Base-by-base conservation (phyloP, 1,140 invertebrate genomes). In the Drosophila truncata region DNA sequence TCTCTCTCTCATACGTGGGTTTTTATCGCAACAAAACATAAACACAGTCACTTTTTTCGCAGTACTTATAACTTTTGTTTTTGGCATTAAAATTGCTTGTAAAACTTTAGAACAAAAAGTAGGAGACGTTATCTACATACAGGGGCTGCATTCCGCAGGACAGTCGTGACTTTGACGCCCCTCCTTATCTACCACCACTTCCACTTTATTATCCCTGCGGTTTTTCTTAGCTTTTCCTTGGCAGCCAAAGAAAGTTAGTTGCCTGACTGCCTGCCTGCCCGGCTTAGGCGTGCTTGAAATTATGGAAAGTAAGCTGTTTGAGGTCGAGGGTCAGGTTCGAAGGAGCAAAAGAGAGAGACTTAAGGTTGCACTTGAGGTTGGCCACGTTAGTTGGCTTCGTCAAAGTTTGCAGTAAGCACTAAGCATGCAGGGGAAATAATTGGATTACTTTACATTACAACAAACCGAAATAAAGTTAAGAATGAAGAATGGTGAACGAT, bases 51-150 rank as follows among this genome's bases (percentile, higher is more conserved):
- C 39, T 27, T 78, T 86, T 87, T 77, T 79, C n/a, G 59, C 77
- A 78, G 84, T 87, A 84, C 83, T 87, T 87, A 87, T 84, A 87
- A 87, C 84, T 87, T 87, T 87, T 88, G 80, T 65, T 65, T 65
- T 77, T 70, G 84, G 83, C 84, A 87, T 87, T 87, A 88, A 87
- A 87, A 88, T 84, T 88, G 83, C 84, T 87, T 88, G 83, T 83
- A 87, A 88, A 87, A 87, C 80, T 87, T 87, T 80, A 71, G 69
- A 82, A 78, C 69, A 69, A 20, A 18, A 11, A 79, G 7, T 29
- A 42, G 54, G 18, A 49, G 60, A 64, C 65, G 27, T 50, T 69
- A 69, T 69, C 65, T 69, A 44, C 42, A 44, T 13, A 44, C 5
- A 37, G 27, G 27, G 61, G 50, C 75, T 82, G 83, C 67, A 79